These are phyloP conservation scores for Australoheros scitulus DNA, from an alignment of 2,113 vertebrate genomes.

Conservation along the genomic window DNA sequence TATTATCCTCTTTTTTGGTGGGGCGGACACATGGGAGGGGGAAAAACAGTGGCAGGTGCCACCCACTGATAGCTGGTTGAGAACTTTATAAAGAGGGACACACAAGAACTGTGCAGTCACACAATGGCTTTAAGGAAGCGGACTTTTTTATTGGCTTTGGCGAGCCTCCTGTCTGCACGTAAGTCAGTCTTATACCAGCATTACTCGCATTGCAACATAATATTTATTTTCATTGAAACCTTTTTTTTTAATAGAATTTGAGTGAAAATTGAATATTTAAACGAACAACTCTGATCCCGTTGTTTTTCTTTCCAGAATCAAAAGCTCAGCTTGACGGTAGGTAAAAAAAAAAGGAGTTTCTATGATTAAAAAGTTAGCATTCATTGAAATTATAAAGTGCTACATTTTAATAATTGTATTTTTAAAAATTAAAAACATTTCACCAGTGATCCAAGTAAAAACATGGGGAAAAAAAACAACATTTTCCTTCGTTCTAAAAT, in stretches of 20 bases:
- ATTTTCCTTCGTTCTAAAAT: neutral
- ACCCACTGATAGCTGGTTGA: neutral
- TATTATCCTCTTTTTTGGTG: neutral
- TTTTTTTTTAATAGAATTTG: neutral
- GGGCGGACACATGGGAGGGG: neutral
- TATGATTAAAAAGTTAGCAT: neutral
- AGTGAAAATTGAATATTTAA: neutral
- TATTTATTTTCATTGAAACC: neutral
- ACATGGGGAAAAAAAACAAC: accelerated
- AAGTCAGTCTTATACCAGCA: constrained; percentile 10
- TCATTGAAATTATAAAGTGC: neutral
- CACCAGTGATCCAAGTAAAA: neutral
- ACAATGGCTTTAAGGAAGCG: constrained; percentile 48
- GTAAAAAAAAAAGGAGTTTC: neutral
- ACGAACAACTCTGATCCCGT: accelerated
- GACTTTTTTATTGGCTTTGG: constrained; percentile 8
- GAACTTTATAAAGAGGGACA: constrained; percentile 31
- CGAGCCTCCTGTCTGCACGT: constrained; percentile 44
- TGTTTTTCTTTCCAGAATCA: constrained; percentile 34
- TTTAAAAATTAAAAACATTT: neutral
- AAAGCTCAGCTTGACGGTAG: constrained; percentile 58
- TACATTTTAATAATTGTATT: neutral
- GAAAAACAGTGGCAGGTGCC: neutral
- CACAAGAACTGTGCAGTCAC: neutral
- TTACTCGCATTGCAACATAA: neutral